phyloP scores from a whole-genome alignment of 2,113 vertebrate genomes.

The Silurus glanis region DNA sequence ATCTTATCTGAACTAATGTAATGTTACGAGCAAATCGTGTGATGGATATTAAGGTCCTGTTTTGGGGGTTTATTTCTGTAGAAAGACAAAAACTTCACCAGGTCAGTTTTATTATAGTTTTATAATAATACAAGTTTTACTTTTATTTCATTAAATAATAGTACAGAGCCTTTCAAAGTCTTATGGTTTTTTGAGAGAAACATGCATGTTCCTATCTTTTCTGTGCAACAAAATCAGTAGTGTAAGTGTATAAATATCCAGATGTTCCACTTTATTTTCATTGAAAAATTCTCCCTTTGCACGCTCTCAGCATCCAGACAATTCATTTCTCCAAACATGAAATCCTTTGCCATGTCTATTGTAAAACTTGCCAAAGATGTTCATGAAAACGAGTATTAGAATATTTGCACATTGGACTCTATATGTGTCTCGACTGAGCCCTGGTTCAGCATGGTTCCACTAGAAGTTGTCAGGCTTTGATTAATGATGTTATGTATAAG shows the following conservation, averaged over 20 bases:
- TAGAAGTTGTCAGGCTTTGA: constrained; percentile 11
- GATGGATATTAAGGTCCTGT: neutral
- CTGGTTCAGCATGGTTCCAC: constrained; percentile 23
- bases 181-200: no score
- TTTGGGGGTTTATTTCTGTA: neutral
- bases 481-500: constrained; percentile 30
- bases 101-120: neutral
- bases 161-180: no score
- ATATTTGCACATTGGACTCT: neutral
- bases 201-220: no score
- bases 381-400: neutral
- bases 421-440: neutral
- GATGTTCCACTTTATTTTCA: no score
- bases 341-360: no score
- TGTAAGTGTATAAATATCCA: no score
- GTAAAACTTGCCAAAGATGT: no score
- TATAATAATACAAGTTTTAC: neutral
- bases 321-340: no score
- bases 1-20: neutral
- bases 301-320: no score
- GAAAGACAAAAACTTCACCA: neutral
- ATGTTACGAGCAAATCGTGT: neutral
- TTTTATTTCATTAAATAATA: neutral
- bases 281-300: no score
- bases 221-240: no score